Conservation (phyloP, 2,888 invertebrate species). For the Unio pictorum region DNA sequence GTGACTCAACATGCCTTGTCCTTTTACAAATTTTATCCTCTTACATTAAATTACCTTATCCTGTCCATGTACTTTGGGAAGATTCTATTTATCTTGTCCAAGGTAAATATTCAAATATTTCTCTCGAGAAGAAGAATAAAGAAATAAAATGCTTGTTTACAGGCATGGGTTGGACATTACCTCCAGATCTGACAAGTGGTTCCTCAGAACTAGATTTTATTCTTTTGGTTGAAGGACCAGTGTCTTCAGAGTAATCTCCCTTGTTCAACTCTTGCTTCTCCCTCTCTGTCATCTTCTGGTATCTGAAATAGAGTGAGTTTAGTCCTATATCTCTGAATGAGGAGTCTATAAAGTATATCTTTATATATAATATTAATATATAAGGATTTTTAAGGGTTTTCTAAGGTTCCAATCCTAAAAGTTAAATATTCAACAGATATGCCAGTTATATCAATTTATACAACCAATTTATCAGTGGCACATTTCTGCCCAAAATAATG, state of each 20-base stretch:
- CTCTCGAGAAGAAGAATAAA: too few relatives aligned
- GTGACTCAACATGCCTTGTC: too few relatives aligned
- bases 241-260: conserved; percentile 43
- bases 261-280: conserved; percentile 63
- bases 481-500: too few relatives aligned
- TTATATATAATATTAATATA: too few relatives aligned
- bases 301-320: conserved; percentile 36
- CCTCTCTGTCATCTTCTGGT: conserved; percentile 62
- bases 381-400: not conserved
- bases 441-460: not conserved
- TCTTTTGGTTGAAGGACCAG: conserved; percentile 60
- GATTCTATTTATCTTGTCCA: too few relatives aligned
- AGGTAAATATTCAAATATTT: too few relatives aligned
- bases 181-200: conserved; percentile 48
- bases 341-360: not conserved
- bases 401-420: not conserved
- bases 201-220: conserved; percentile 53
- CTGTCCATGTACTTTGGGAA: too few relatives aligned
- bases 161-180: conserved; percentile 19
- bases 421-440: not conserved
- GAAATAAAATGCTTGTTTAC: not conserved
- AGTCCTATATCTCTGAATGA: not conserved
- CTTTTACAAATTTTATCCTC: too few relatives aligned
- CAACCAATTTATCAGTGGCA: too few relatives aligned
- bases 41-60: too few relatives aligned